These are phyloP conservation scores for Rhinogobio ventralis DNA, from an alignment of 2,797 vertebrate species.

Conservation along the genomic window DNA sequence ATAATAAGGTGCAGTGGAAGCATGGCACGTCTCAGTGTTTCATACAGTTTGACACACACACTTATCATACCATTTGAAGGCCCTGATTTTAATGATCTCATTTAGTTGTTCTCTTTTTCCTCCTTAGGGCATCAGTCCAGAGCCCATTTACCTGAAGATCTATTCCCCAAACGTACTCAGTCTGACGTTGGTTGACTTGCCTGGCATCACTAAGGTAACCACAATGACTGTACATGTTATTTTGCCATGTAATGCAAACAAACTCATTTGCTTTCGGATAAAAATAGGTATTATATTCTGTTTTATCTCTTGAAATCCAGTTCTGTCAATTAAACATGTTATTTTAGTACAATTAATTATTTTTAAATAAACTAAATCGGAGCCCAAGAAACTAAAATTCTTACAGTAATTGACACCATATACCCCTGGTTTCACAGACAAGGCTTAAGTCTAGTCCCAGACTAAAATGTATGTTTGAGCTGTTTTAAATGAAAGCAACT, in stretches of 20 bases:
- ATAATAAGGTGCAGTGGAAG: slow-evolving; percentile 78
- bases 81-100: slow-evolving; percentile 23
- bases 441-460: too few relatives aligned
- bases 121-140: slow-evolving; percentile 80
- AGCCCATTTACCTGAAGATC: slow-evolving; percentile 85
- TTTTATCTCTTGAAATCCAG: neutral
- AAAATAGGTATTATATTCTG: neutral
- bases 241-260: neutral
- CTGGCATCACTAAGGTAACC: slow-evolving; percentile 85
- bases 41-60: neutral
- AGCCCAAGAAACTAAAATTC: neutral
- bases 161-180: slow-evolving; percentile 84
- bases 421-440: too few relatives aligned
- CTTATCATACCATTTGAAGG: neutral
- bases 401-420: too few relatives aligned
- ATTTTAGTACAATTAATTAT: neutral
- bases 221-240: neutral
- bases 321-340: neutral
- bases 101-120: slow-evolving; percentile 23
- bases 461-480: too few relatives aligned
- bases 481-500: too few relatives aligned
- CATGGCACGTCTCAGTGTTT: neutral
- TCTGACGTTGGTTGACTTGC: slow-evolving; percentile 85
- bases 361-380: neutral
- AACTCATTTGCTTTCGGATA: neutral